Evolutionary conservation across 2,113 vertebrate species (phyloP), one percentile per base, ranked within the genome.

Genomic region (Azemiops feae): DNA sequence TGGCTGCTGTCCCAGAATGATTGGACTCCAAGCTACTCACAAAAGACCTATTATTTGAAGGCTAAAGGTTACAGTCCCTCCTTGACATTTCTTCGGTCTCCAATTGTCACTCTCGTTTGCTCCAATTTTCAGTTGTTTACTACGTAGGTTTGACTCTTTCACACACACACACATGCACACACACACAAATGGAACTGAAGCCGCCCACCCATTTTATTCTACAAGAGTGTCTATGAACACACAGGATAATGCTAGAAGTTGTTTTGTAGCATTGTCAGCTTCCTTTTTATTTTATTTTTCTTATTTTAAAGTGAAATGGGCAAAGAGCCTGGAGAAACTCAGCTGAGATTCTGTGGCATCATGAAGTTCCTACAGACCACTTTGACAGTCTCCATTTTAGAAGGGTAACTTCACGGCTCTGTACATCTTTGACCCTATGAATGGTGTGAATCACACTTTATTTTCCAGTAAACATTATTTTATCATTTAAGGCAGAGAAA

Each of bases 391-490:
- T n/a, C 30, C 64, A n/a, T 69, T 69, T 69, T 69, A 34, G 64
- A 69, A 69, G 12, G 30, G 64, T 69, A n/a, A 69, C 64, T 69
- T n/a, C 30, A 16, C 5, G 12, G 64, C 16, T 14, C 50, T 47
- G 5, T 14, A n/a, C 18, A n/a, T 18, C 58, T 92, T 91, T 52
- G 23, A 30, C 85, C 91, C n/a, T 88, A 4, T 45, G 8, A 60
- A 34, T 85, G 89, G 2, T 30, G 10, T 5, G 7, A 92, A 87
- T 39, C 69, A 89, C 25, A 0, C n/a, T 92, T 91, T 85, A 45
- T 94, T 92, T 92, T 91, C 69, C 91, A 93, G 92, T 86, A 58
- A 92, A 45, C 10, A 55, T 87, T n/a, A 58, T 91, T 93, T 93
- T 94, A 60, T 60, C 53, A 93, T 54, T 91, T 60, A 55, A 69